Conservation (phyloP, 2,888 invertebrate genomes). For the Corythucha ciliata region DNA sequence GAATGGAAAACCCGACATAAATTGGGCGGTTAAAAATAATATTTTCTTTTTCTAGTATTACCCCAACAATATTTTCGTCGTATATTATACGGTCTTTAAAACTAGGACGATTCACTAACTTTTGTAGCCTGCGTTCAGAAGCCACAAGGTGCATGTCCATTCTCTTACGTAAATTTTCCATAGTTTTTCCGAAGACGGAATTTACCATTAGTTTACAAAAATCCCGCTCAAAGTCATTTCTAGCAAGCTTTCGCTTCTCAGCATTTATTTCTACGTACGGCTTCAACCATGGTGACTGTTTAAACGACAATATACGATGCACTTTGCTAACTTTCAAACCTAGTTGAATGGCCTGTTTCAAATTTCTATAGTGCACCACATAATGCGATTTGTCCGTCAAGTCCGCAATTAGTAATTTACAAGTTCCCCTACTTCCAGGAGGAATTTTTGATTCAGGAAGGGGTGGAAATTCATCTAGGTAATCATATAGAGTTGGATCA, state of each 20-base stretch:
- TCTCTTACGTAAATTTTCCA: constrained; percentile 33
- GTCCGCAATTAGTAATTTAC: constrained; percentile 23
- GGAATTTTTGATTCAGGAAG: constrained; percentile 11
- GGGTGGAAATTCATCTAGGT: constrained; percentile 18
- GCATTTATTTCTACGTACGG: constrained; percentile 34
- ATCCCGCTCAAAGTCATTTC: constrained; percentile 40
- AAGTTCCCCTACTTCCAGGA: constrained; percentile 2
- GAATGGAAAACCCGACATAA: constrained; percentile 14
- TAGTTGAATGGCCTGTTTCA: constrained; percentile 4
- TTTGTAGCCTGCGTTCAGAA: constrained; percentile 9
- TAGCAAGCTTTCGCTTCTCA: constrained; percentile 30
- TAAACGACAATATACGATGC: constrained; percentile 36
- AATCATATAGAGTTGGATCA: constrained; percentile 20
- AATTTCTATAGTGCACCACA: background rate
- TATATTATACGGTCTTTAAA: constrained; percentile 7
- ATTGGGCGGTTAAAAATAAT: constrained; percentile 20
- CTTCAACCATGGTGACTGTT: constrained; percentile 37
- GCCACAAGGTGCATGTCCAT: constrained; percentile 15
- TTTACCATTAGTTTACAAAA: constrained; percentile 42
- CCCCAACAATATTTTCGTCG: constrained; percentile 17
- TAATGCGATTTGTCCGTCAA: constrained; percentile 4
- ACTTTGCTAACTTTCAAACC: constrained; percentile 36
- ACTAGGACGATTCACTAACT: constrained; percentile 14
- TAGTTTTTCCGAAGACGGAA: constrained; percentile 40
- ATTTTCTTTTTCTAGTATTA: constrained; percentile 18